phyloP scores from a whole-genome alignment of 2,113 vertebrate species.

The Motacilla alba region DNA sequence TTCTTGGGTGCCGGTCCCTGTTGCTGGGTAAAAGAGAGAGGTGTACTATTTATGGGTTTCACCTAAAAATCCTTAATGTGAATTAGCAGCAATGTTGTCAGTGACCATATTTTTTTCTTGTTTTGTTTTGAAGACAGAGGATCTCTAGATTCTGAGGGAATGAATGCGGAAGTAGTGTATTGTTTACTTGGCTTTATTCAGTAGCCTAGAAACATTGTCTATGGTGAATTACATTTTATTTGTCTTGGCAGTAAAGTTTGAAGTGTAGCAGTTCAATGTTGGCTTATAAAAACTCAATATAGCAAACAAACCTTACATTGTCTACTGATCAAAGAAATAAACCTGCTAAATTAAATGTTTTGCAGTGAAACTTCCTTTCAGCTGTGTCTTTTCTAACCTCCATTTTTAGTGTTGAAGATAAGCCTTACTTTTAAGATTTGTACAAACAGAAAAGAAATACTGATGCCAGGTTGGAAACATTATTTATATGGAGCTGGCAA shows the following conservation, averaged over 20 bases:
- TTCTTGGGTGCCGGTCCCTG: not conserved
- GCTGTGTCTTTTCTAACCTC: conserved; percentile 53
- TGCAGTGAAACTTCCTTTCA: conserved; percentile 52
- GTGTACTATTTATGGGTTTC: not conserved
- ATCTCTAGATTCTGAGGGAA: not conserved
- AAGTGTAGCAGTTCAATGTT: conserved; percentile 6
- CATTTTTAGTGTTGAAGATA: conserved; percentile 52
- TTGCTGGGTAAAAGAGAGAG: not conserved
- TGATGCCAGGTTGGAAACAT: not conserved
- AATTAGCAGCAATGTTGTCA: not conserved
- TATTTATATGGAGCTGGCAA: not conserved
- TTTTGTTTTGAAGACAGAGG: not conserved
- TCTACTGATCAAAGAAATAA: conserved; percentile 62
- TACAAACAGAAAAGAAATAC: conserved; percentile 29
- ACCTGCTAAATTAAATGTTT: conserved; percentile 49
- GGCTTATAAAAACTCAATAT: conserved; percentile 41
- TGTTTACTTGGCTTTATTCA: conserved; percentile 29
- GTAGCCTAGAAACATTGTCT: conserved; percentile 32
- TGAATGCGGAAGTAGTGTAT: not conserved
- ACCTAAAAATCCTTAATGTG: not conserved
- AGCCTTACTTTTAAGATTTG: conserved; percentile 50
- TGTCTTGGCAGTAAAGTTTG: conserved; percentile 31
- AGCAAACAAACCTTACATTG: conserved; percentile 46
- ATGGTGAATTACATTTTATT: conserved; percentile 47
- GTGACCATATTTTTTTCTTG: not conserved